Evolutionary conservation across 2,888 invertebrate genomes (phyloP), one percentile per base, ranked within the genome.

Genomic region (Aplocera efformata): DNA sequence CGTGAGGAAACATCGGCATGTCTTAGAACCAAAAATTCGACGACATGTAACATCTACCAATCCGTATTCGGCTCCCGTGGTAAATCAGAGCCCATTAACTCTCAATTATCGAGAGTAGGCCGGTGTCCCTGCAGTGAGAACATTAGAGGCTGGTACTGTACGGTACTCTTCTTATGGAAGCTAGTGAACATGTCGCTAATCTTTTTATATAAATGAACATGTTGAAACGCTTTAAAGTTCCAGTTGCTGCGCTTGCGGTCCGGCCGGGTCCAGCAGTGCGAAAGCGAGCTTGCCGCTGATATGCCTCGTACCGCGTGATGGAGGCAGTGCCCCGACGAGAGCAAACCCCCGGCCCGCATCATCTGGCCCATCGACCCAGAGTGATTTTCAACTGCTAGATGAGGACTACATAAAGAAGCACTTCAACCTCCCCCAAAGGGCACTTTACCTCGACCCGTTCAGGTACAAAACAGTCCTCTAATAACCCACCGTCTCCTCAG

Each of bases 381-480:
- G 51, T 22, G 67, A 67, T 48, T 72, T 79, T 48, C 58, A 72
- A 7, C 58, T 83, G 1, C 70, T 85, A 3, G 77, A 77, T 50
- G 80, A 82, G 7, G 67, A 72, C 2, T 82, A 81, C 42, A 70
- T 88, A 10, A 79, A 72, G 53, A 75, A 79, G 42, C 66, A 88
- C 49, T 86, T 84, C 47, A 77, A 81, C 13, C 53, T 88, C 23
- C 79, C 81, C 1, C 68, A 65, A 25, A 64, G 83, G 27, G 44
- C 84, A 1, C 56, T 84, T 1, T 88, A 86, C 40, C 60, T 85
- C 6, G 85, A 86, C 49, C 79, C 84, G 0, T 78, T 70, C 38
- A 75, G 79, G 79, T 76, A 53, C 17, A 3, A 21, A 10, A 24
- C 5, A 22, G 30, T 5, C 10, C 13, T 22, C 26, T 6, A 30